Conservation (phyloP, 1,140 invertebrate species). For the Aleiodes sp. region DNA sequence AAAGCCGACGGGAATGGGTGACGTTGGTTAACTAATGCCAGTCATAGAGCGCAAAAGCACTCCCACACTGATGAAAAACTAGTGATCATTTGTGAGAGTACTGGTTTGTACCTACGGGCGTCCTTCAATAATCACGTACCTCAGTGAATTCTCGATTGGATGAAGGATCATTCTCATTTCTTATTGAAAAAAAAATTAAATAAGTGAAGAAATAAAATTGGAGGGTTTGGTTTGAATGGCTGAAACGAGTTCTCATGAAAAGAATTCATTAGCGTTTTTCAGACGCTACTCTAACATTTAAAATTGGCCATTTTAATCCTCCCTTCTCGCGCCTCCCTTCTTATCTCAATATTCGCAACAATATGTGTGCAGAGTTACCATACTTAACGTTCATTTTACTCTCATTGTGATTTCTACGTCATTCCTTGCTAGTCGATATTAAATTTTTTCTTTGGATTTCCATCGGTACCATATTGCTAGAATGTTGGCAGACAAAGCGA, state of each 20-base stretch:
- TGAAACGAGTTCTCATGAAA: not conserved
- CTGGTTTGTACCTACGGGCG: not conserved
- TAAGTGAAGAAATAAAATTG: not conserved
- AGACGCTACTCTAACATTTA: no score
- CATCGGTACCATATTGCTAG: no score
- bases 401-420: not conserved
- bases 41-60: no score
- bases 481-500: no score
- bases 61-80: no score
- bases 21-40: not conserved
- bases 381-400: not conserved
- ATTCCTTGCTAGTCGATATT: not conserved
- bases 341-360: no score
- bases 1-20: not conserved
- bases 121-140: constrained; percentile 10
- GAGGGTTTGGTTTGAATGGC: not conserved
- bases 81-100: no score
- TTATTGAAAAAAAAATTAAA: not conserved
- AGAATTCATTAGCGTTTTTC: no score
- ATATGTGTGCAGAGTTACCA: no score
- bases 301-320: no score
- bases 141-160: not conserved
- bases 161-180: not conserved
- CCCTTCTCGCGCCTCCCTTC: no score
- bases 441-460: no score